Conservation (phyloP, 2,888 invertebrate genomes). For the Ornithoptera priamus region DNA sequence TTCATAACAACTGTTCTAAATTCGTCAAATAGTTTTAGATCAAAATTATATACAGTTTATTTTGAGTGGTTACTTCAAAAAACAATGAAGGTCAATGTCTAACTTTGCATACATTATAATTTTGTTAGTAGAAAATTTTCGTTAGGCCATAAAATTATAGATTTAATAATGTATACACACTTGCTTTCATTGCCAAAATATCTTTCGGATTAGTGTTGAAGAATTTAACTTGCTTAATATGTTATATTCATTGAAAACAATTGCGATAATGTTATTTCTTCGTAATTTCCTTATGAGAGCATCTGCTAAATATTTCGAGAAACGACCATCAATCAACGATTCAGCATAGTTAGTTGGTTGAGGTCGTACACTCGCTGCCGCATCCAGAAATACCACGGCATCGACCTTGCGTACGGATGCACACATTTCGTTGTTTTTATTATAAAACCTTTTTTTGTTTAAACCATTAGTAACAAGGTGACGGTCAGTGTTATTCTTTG, state of each 20-base stretch:
- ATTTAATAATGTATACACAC: no score
- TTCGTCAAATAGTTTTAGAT: background rate
- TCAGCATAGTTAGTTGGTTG: constrained; percentile 51
- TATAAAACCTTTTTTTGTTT: constrained; percentile 63
- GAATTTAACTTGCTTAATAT: no score
- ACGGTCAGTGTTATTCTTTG: constrained; percentile 47
- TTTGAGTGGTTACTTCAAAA: constrained; percentile 20
- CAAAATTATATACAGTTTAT: constrained; percentile 13
- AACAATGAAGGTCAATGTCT: constrained; percentile 15
- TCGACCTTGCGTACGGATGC: constrained; percentile 73
- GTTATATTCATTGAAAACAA: constrained; percentile 16
- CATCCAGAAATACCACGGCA: constrained; percentile 73
- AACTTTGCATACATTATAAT: constrained; percentile 10
- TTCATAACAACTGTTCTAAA: constrained; percentile 10
- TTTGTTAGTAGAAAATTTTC: background rate
- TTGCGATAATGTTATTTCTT: constrained; percentile 34
- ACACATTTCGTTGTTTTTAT: constrained; percentile 69
- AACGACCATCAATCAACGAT: constrained; percentile 65
- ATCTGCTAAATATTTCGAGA: constrained; percentile 54
- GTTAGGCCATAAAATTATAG: background rate
- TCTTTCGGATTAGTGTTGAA: no score
- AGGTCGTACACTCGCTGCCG: constrained; percentile 55
- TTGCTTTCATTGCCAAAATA: no score
- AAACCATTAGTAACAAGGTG: constrained; percentile 65
- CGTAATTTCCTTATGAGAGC: constrained; percentile 42